Evolutionary conservation across 2,888 invertebrate species (phyloP).

Genomic region (Drosophila eohydei): DNA sequence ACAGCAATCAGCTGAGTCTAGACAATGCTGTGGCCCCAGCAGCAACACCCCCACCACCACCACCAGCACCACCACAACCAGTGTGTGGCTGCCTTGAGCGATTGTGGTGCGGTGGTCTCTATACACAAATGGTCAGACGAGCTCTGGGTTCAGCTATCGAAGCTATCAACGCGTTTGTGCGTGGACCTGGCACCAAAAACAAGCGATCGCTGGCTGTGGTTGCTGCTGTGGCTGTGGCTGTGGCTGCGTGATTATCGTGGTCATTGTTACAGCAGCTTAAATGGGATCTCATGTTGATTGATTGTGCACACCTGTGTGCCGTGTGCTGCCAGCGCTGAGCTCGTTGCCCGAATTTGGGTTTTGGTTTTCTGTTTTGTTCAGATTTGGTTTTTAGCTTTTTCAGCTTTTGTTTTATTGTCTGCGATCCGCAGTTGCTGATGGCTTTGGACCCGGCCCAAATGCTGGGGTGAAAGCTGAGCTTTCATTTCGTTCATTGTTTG

Average conservation of each 20-base stretch:
- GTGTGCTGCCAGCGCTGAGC: slow-evolving; percentile 28
- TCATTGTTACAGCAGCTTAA: slow-evolving; percentile 73
- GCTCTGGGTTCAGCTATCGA: slow-evolving; percentile 20
- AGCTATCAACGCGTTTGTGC: slow-evolving; percentile 66
- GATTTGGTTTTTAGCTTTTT: slow-evolving; percentile 12
- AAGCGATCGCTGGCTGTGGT: slow-evolving; percentile 18
- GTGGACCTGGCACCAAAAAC: slow-evolving; percentile 39
- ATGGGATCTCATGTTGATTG: slow-evolving; percentile 80
- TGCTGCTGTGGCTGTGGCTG: neutral
- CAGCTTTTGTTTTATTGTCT: slow-evolving; percentile 57
- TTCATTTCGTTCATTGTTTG: slow-evolving; percentile 48
- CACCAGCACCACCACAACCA: neutral
- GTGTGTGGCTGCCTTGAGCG: neutral
- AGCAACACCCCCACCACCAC: neutral
- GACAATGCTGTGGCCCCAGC: slow-evolving; percentile 21
- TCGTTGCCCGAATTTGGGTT: slow-evolving; percentile 40
- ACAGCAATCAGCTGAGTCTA: slow-evolving; percentile 60
- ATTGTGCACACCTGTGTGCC: slow-evolving; percentile 77
- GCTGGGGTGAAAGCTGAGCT: slow-evolving; percentile 59
- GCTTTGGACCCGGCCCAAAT: slow-evolving; percentile 36
- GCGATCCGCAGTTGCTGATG: slow-evolving; percentile 59
- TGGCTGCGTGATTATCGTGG: slow-evolving; percentile 64
- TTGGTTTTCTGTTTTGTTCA: slow-evolving; percentile 12
- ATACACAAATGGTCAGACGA: slow-evolving; percentile 25
- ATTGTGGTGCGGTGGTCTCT: slow-evolving; percentile 20